Evolutionary conservation across 2,888 invertebrate genomes (phyloP).

Genomic region (Zaprionus bogoriensis): DNA sequence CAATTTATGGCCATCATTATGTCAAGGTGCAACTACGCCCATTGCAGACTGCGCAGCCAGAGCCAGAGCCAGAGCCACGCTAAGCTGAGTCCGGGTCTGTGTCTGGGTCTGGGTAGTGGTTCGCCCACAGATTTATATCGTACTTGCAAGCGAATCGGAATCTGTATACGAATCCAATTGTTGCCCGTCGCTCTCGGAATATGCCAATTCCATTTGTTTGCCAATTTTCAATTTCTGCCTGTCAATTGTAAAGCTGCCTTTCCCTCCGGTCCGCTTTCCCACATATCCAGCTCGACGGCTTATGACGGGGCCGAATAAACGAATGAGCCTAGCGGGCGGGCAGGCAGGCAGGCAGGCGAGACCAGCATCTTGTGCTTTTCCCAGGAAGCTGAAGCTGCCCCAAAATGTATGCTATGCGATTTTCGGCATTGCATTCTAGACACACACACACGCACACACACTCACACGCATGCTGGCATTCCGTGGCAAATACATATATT

Average conservation of each 20-base stretch:
- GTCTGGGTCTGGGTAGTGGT: no score
- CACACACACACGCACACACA: not conserved
- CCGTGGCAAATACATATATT: no score
- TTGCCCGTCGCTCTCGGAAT: no score
- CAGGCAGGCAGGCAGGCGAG: not conserved
- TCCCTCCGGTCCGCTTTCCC: not conserved
- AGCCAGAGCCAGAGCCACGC: not conserved
- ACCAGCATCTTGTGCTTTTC: constrained; percentile 11
- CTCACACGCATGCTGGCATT: not conserved
- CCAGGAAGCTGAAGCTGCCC: constrained; percentile 1
- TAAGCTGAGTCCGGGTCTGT: not conserved
- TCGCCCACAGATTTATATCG: not conserved
- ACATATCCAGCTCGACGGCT: not conserved
- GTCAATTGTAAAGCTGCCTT: not conserved
- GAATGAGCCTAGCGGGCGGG: not conserved
- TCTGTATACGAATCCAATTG: no score
- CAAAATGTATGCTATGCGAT: constrained; percentile 8
- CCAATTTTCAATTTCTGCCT: constrained; percentile 3
- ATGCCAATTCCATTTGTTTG: constrained; percentile 5
- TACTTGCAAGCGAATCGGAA: no score
- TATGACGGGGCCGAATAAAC: not conserved
- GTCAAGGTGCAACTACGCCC: constrained; percentile 44
- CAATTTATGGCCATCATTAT: constrained; percentile 57
- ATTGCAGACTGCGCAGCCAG: constrained; percentile 5
- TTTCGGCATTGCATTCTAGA: not conserved